These are phyloP conservation scores for Metallyticus violacea DNA, from an alignment of 2,888 invertebrate genomes.

Conservation along the genomic window DNA sequence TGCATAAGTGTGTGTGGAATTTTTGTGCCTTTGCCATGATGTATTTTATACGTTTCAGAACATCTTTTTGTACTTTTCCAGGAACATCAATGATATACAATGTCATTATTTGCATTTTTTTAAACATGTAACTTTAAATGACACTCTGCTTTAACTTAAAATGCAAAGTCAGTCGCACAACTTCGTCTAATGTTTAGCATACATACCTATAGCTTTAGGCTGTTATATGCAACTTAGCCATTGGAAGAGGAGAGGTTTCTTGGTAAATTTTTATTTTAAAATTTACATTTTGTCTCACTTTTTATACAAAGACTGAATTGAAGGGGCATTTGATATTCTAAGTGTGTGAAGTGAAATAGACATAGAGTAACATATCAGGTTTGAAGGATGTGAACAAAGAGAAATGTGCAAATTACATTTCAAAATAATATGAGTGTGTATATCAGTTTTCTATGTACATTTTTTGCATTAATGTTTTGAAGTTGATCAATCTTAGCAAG, in stretches of 20 bases:
- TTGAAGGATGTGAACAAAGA: neutral
- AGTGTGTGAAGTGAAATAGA: neutral
- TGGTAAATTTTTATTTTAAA: neutral
- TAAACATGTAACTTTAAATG: neutral
- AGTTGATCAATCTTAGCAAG: neutral
- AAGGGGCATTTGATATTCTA: slow-evolving; percentile 1
- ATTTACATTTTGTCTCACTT: neutral
- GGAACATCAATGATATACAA: slow-evolving; percentile 15
- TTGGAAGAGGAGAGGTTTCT: neutral
- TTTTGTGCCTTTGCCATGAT: slow-evolving; percentile 31
- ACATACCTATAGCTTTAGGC: neutral
- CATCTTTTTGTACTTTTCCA: slow-evolving; percentile 30
- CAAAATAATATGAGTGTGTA: neutral
- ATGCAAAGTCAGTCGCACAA: slow-evolving; percentile 1
- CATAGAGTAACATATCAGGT: slow-evolving; percentile 10
- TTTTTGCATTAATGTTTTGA: neutral
- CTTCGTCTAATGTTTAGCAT: neutral
- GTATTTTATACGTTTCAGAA: slow-evolving; percentile 30
- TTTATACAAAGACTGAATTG: slow-evolving; percentile 4
- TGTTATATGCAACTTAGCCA: neutral
- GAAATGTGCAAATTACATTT: neutral
- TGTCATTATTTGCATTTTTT: slow-evolving; percentile 1
- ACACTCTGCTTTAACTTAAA: neutral
- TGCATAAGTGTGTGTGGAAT: slow-evolving; percentile 19
- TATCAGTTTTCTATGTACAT: neutral